Evolutionary conservation across 2,797 vertebrate species (phyloP).

Genomic region (Cyclopterus lumpus): DNA sequence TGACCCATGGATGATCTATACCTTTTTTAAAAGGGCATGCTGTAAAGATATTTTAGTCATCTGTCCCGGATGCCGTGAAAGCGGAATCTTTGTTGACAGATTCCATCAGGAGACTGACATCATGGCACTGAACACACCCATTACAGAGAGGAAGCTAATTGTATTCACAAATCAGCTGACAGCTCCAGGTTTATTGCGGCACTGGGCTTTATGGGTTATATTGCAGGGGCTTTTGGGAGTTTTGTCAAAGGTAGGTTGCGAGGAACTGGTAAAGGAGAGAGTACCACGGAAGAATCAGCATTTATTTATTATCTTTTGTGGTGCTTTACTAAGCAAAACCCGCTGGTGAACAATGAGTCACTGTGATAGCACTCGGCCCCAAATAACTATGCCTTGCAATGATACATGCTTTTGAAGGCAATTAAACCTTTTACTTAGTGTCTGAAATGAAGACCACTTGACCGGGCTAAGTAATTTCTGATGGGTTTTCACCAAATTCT

Average conservation of each 20-base stretch:
- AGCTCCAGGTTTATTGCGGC: conserved; percentile 78
- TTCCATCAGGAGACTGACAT: conserved; percentile 76
- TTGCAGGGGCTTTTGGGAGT: conserved; percentile 70
- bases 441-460: conserved; percentile 27
- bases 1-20: background rate
- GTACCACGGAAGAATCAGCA: conserved; percentile 36
- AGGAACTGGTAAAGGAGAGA: conserved; percentile 39
- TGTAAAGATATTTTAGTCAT: conserved; percentile 11
- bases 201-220: conserved; percentile 77
- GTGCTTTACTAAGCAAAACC: conserved; percentile 37
- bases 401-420: conserved; percentile 31
- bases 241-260: conserved; percentile 67
- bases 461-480: conserved; percentile 19
- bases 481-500: conserved; percentile 20
- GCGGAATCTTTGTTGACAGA: conserved; percentile 62
- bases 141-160: conserved; percentile 78
- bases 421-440: conserved; percentile 53
- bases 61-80: conserved; percentile 10
- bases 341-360: conserved; percentile 42
- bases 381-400: conserved; percentile 30
- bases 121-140: conserved; percentile 77
- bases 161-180: conserved; percentile 85
- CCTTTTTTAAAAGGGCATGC: background rate
- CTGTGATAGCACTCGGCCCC: conserved; percentile 32
- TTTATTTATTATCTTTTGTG: conserved; percentile 50